These are phyloP conservation scores for Sinocyclocheilus rhinocerous DNA, from an alignment of 2,113 vertebrate species.

Conservation along the genomic window DNA sequence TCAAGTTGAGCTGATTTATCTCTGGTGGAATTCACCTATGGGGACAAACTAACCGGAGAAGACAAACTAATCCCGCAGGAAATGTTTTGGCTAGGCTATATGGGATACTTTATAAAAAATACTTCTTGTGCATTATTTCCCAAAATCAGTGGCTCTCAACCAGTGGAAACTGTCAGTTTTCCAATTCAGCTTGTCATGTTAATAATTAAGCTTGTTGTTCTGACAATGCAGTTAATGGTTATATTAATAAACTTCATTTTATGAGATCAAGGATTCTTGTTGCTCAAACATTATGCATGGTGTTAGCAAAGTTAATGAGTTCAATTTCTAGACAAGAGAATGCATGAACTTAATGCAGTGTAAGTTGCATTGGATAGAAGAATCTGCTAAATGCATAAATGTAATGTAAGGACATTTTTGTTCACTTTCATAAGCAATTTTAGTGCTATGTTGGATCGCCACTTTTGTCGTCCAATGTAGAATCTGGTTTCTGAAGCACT, in stretches of 20 bases:
- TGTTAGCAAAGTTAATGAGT: background rate
- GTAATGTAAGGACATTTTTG: too few species aligned
- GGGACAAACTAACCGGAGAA: background rate
- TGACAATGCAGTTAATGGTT: background rate
- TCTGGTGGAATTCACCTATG: background rate
- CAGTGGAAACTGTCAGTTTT: background rate
- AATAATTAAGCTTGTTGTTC: background rate
- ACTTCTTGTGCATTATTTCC: background rate
- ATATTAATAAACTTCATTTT: background rate
- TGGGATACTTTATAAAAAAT: background rate
- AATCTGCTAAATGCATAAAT: too few species aligned
- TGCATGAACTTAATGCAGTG: too few species aligned
- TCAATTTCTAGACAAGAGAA: background rate
- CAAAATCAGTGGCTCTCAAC: background rate
- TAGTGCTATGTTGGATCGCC: too few species aligned
- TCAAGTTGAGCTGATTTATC: background rate
- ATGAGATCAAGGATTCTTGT: background rate
- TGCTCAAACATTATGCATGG: background rate
- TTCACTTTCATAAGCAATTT: too few species aligned
- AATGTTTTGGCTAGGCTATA: background rate
- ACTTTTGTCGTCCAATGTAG: too few species aligned
- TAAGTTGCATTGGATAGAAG: too few species aligned
- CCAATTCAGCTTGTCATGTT: background rate
- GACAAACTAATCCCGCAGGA: background rate
- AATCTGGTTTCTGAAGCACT: constrained; percentile 2